Evolutionary conservation across 1,140 invertebrate species (phyloP).

Genomic region (Drosophila tsacasi): DNA sequence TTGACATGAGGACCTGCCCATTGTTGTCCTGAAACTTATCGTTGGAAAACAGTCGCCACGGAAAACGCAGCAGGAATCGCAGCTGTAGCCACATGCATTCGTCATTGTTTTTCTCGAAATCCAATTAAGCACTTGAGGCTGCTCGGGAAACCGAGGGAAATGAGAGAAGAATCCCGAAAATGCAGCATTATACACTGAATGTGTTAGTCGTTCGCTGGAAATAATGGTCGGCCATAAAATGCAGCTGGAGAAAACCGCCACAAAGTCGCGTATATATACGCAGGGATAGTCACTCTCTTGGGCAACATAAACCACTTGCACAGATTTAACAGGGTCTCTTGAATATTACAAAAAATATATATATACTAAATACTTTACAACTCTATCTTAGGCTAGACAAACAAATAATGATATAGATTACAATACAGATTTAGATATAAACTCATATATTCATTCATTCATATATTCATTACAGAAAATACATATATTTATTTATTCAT

Average conservation of each 20-base stretch:
- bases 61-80: conserved; percentile 6
- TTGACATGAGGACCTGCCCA: conserved; percentile 11
- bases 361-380: neutral
- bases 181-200: conserved; percentile 15
- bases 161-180: neutral
- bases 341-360: neutral
- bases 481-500: neutral
- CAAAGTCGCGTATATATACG: conserved; percentile 17
- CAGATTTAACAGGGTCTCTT: neutral
- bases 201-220: conserved; percentile 15
- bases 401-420: neutral
- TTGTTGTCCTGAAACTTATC: conserved; percentile 32
- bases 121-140: conserved; percentile 35
- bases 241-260: conserved; percentile 22
- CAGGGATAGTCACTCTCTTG: neutral
- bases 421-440: neutral
- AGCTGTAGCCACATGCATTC: conserved; percentile 17
- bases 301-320: neutral
- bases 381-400: neutral
- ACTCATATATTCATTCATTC: neutral
- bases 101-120: conserved; percentile 33
- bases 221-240: conserved; percentile 36
- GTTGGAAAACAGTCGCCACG: neutral
- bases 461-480: no score
- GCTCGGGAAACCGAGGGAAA: neutral